Evolutionary conservation across 2,113 vertebrate genomes (phyloP).

Genomic region (Psilopsiagon aurifrons): DNA sequence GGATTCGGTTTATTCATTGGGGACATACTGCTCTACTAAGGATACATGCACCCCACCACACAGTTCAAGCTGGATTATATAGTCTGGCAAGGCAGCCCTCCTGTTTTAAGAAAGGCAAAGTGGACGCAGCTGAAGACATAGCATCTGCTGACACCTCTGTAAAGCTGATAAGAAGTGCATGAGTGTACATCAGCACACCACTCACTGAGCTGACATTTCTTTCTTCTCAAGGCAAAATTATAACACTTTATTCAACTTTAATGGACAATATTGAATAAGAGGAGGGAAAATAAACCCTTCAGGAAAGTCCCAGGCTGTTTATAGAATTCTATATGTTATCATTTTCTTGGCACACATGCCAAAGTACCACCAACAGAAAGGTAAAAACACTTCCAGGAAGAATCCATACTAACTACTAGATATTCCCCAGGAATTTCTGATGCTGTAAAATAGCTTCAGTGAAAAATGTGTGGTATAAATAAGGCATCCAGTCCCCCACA

Average conservation of each 20-base stretch:
- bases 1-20: neutral
- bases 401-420: neutral
- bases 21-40: neutral
- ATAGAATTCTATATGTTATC: neutral
- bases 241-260: neutral
- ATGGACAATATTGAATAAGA: neutral
- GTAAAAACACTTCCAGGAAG: neutral
- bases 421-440: neutral
- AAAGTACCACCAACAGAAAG: neutral
- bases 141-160: neutral
- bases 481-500: neutral
- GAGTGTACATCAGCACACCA: neutral
- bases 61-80: neutral
- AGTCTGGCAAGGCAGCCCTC: neutral
- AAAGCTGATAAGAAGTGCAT: neutral
- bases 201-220: neutral
- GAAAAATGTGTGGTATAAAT: neutral
- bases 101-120: neutral
- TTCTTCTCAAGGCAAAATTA: neutral
- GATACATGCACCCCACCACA: no score
- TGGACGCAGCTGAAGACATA: neutral
- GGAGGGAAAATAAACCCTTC: neutral
- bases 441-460: neutral
- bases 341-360: neutral
- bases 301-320: neutral